Evolutionary conservation across 1,140 invertebrate species (phyloP).

Genomic region (Onthophagus taurus): DNA sequence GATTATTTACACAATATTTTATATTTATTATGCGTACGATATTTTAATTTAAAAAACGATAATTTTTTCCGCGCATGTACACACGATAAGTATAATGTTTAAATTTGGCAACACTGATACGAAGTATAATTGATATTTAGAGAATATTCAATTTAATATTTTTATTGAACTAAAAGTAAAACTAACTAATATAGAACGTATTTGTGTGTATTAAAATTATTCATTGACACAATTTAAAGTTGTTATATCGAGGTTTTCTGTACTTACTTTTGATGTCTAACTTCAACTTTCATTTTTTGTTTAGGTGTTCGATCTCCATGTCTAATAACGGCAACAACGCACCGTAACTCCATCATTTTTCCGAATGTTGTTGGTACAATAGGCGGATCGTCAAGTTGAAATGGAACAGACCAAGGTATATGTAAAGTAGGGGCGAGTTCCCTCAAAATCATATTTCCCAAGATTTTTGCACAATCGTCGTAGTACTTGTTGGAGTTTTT

Average conservation of each 20-base stretch:
- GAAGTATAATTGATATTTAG: too few relatives aligned
- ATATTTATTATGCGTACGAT: too few relatives aligned
- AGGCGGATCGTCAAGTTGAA: conserved; percentile 95
- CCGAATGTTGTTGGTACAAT: conserved; percentile 98
- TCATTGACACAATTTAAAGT: conserved; percentile 1
- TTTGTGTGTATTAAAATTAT: too few relatives aligned
- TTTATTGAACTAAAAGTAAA: too few relatives aligned
- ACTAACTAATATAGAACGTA: too few relatives aligned
- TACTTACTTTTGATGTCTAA: conserved; percentile 91
- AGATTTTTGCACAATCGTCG: conserved; percentile 97
- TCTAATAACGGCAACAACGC: conserved; percentile 95
- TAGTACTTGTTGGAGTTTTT: conserved; percentile 99
- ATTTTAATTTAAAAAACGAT: too few relatives aligned
- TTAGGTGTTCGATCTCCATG: conserved; percentile 99
- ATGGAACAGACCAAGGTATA: conserved; percentile 94
- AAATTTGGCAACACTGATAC: too few relatives aligned
- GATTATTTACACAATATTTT: too few relatives aligned
- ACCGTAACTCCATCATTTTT: conserved; percentile 99
- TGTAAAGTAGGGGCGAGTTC: conserved; percentile 90
- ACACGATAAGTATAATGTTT: too few relatives aligned
- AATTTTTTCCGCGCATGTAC: too few relatives aligned
- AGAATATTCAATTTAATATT: too few relatives aligned
- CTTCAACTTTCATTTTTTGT: conserved; percentile 99
- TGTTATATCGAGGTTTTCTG: too few relatives aligned
- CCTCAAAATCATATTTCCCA: conserved; percentile 88